A percentile compares a stretch with the other conserved stretches of the same genome.
Evolutionary conservation across 2,797 vertebrate genomes (phyloP).

Genomic region (Choloepus didactylus): DNA sequence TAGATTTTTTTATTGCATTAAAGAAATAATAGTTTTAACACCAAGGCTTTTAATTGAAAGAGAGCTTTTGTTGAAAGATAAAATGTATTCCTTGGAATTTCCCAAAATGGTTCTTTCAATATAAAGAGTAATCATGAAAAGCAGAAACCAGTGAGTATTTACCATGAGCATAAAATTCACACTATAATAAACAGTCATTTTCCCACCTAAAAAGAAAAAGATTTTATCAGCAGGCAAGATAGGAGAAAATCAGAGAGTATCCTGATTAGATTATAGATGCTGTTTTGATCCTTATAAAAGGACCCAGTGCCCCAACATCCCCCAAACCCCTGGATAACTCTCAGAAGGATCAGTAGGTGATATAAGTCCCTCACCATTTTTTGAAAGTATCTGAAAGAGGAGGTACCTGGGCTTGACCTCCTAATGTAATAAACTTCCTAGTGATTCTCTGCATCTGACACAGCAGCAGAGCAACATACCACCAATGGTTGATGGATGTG

Average conservation of each 20-base stretch:
- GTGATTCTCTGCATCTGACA: not conserved
- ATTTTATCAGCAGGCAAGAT: not conserved
- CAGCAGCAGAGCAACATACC: not conserved
- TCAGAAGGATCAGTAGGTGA: not conserved
- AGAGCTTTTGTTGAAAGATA: not conserved
- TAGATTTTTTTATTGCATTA: not conserved
- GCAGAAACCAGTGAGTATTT: not conserved
- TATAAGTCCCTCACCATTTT: not conserved
- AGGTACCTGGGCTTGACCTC: not conserved
- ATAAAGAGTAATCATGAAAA: not conserved
- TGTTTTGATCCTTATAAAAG: not conserved
- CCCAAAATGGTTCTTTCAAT: not conserved
- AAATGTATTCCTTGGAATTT: conserved; percentile 12
- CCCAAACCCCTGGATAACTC: not conserved
- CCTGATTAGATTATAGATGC: not conserved
- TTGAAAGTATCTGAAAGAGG: not conserved
- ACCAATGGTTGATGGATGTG: not conserved
- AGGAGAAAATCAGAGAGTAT: not conserved
- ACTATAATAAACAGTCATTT: not conserved
- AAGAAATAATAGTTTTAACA: not conserved
- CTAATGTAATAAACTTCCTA: not conserved
- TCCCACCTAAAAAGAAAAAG: conserved; percentile 2
- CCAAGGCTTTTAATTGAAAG: not conserved
- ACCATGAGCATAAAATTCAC: not conserved
- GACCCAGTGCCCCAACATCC: accelerated